Base-by-base conservation (phyloP, 2,888 invertebrate genomes). In the Latrodectus hesperus region DNA sequence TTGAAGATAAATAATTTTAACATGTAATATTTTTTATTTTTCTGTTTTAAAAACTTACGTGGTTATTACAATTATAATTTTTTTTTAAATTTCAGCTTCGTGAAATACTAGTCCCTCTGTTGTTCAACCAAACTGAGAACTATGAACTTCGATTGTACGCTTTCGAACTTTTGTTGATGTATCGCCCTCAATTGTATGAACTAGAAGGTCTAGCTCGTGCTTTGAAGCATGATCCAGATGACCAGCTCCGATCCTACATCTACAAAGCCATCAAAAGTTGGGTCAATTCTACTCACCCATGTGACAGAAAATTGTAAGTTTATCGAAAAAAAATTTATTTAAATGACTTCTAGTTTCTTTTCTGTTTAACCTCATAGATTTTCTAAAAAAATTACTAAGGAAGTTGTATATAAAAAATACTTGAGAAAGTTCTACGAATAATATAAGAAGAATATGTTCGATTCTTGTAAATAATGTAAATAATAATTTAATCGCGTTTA, bases 121-220 rank as follows among this genome's bases (percentile, higher is more conserved):
- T 90, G 89, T 90, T 91, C 88, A 91, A 92, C 90, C 88, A 85
- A 10, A 89, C 90, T 38, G 92, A 92, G 68, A 79, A 89, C 22
- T 90, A 91, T 53, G 90, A 91, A 17, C 70, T 93, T 53, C 91
- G 93, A 51, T 91, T 92, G 78, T 91, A 92, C 12, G 92, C 93
- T 22, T 91, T 92, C 85, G 89, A 91, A 53, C 90, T 91, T 77
- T 84, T 92, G 14, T 76, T 92, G 78, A 85, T 89, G 68, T 87
- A 91, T 53, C 86, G 90, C 16, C 92, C 92, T 8, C 88, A 91
- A 52, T 87, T 91, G 11, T 90, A 91, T 53, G 89, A 92, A 51
- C 90, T 92, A 79, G 91, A 92, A 88, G 91, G 92, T 83, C 84
- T 93, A 16, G 93, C 93, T 17, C 88, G 91, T 64, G 89, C 90